Evolutionary conservation across 2,113 vertebrate species (phyloP).

Genomic region (Hypocryptadius cinnamomeus): DNA sequence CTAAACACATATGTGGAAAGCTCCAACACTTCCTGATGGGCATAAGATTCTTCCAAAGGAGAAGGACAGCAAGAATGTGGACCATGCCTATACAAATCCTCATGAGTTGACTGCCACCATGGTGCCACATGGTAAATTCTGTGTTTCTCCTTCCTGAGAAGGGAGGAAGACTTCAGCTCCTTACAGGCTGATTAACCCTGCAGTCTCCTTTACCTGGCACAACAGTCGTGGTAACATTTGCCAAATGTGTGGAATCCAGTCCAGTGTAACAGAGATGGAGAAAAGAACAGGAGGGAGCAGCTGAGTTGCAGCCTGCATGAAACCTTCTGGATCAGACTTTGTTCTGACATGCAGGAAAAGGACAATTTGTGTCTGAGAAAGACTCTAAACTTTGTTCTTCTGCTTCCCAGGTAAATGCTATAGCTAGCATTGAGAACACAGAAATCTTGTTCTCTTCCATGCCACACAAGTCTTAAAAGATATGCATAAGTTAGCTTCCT

Average conservation of each 20-base stretch:
- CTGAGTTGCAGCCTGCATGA: neutral
- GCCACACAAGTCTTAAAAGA: neutral
- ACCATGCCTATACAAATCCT: neutral
- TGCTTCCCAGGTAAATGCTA: neutral
- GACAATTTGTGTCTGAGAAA: neutral
- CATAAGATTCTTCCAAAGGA: neutral
- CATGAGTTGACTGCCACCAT: neutral
- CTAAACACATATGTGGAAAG: rapidly evolving
- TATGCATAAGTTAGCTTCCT: neutral
- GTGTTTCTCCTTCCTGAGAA: neutral
- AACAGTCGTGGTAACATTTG: neutral
- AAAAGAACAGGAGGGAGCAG: neutral
- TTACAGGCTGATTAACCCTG: neutral
- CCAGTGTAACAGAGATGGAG: neutral
- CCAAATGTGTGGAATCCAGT: neutral
- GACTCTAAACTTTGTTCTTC: neutral
- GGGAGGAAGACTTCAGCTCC: neutral
- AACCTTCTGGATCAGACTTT: neutral
- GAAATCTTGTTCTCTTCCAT: neutral
- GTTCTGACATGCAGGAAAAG: neutral
- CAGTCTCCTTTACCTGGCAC: neutral
- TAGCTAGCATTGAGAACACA: neutral
- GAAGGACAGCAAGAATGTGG: neutral
- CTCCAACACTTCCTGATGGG: neutral
- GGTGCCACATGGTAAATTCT: neutral